These are phyloP conservation scores for Melanophora roralis DNA, from an alignment of 2,888 invertebrate species.

Conservation along the genomic window DNA sequence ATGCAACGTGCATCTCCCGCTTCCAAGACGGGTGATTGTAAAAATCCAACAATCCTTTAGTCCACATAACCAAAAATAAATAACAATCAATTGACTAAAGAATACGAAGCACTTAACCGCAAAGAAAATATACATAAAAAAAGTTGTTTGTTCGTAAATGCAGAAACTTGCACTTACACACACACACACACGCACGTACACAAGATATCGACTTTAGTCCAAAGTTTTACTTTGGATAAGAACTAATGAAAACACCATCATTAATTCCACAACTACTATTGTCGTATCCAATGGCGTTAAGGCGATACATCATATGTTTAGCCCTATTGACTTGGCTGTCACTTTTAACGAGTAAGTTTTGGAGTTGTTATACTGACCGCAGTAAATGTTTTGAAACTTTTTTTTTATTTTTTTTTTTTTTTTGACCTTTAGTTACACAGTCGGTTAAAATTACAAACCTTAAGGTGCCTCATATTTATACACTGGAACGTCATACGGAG, in stretches of 20 bases:
- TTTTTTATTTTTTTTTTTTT: not conserved
- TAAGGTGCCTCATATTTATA: conserved; percentile 76
- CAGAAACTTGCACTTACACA: conserved; percentile 3
- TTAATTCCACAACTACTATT: conserved; percentile 29
- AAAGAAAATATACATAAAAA: conserved; percentile 16
- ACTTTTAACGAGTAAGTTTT: conserved; percentile 70
- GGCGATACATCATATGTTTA: conserved; percentile 69
- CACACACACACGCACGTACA: conserved; percentile 14
- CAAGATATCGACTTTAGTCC: conserved; percentile 17
- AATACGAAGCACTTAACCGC: conserved; percentile 14
- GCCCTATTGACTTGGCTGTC: conserved; percentile 72
- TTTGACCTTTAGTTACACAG: conserved; percentile 70
- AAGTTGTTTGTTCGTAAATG: not conserved
- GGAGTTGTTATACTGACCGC: not conserved
- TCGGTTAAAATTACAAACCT: conserved; percentile 77
- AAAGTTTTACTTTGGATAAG: conserved; percentile 49
- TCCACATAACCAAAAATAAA: conserved; percentile 32
- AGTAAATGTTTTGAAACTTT: not conserved
- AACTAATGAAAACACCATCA: conserved; percentile 57
- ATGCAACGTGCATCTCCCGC: conserved; percentile 58
- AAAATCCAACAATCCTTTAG: conserved; percentile 51
- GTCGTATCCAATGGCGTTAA: conserved; percentile 71
- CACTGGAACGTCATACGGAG: conserved; percentile 74
- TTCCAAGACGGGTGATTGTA: conserved; percentile 46
- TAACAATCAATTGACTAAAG: not conserved